Conservation (phyloP, 2,797 vertebrate species). For the Lithobates pipiens region DNA sequence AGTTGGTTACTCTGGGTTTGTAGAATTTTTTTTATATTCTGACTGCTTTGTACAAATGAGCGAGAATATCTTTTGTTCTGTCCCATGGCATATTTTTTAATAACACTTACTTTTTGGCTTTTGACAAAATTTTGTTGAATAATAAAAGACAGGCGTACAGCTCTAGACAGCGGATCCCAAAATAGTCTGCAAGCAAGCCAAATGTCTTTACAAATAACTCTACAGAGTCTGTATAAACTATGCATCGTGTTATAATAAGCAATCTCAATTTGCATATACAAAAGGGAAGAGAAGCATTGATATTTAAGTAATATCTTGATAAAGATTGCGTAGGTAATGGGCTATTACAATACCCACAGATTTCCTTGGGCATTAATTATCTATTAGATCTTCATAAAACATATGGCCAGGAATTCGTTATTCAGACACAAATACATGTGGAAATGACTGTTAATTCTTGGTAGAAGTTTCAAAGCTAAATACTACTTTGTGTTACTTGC, state of each 20-base stretch:
- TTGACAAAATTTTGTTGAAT: background rate
- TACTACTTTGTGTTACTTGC: conserved; percentile 43
- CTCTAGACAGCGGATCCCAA: background rate
- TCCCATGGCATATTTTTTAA: no score
- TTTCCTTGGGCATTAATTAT: conserved; percentile 37
- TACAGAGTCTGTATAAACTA: background rate
- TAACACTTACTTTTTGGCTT: background rate
- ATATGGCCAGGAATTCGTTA: conserved; percentile 29
- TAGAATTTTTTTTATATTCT: background rate
- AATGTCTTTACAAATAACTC: conserved; percentile 18
- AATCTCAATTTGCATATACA: background rate
- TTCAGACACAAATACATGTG: conserved; percentile 24
- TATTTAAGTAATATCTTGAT: conserved; percentile 21
- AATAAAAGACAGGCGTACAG: background rate
- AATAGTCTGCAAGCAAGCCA: background rate
- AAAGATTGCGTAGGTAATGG: conserved; percentile 23
- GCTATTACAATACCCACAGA: conserved; percentile 26
- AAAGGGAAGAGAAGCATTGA: background rate
- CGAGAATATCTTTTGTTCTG: background rate
- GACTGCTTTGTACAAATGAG: background rate
- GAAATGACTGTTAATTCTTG: conserved; percentile 29
- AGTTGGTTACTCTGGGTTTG: background rate
- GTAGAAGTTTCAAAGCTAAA: conserved; percentile 50
- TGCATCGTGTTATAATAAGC: conserved; percentile 23
- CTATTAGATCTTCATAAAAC: conserved; percentile 36